Evolutionary conservation across 2,888 invertebrate species (phyloP), one percentile per base, ranked within the genome.

Genomic region (Thyatira batis): DNA sequence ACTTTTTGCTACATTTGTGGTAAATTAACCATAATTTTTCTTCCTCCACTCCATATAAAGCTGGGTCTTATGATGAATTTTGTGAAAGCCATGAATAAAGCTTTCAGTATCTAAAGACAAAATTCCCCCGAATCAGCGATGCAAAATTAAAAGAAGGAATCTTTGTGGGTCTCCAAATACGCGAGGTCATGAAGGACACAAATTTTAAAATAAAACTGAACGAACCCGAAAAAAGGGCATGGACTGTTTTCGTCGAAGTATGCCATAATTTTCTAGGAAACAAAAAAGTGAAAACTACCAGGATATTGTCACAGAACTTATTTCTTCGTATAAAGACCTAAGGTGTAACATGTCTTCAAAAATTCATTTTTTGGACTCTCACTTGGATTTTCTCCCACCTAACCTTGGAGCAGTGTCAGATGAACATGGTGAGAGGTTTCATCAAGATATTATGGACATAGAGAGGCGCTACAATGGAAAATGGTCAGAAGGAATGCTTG

Each of bases 401-500:
- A n/a, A n/a, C n/a, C n/a, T n/a, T n/a, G n/a, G n/a, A n/a, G n/a
- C n/a, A n/a, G n/a, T n/a, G n/a, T n/a, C n/a, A n/a, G n/a, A n/a
- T n/a, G n/a, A n/a, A n/a, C n/a, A n/a, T n/a, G n/a, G n/a, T n/a
- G n/a, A n/a, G n/a, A n/a, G n/a, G n/a, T n/a, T n/a, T n/a, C n/a
- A 33, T 50, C 50, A 50, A 23, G 23, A 11, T 27, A 25, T 48
- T 30, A 48, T 51, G 30, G 20, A 21, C 33, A 39, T 53, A 30
- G 52, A 53, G 50, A 55, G 27, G 49, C 55, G 45, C 45, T 52
- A 52, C 46, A 49, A 57, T 46, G 49, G 52, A 28, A 56, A 58
- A 60, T 55, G 44, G 53, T 49, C 28, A 49, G 27, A n/a, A 28
- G 28, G 3, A 23, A 23, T 23, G 23, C 23, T 23, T 23, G 23